Percentiles rank a stretch among this genome's conserved stretches.
Evolutionary conservation across 2,888 invertebrate genomes (phyloP).

Genomic region (Dyspetes luteomarginatus): DNA sequence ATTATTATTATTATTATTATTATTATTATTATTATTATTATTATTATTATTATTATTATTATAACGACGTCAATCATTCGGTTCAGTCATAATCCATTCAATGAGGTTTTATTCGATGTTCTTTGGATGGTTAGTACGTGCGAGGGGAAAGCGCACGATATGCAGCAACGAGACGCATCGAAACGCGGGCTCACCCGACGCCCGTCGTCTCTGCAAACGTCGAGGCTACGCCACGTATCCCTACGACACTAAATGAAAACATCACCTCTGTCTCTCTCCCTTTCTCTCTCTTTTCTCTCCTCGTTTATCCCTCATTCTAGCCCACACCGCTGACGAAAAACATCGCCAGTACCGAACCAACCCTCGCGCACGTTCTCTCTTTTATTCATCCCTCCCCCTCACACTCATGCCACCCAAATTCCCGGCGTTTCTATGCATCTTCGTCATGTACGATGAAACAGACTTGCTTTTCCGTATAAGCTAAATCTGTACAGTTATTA

Average conservation of each 20-base stretch:
- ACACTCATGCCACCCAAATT: too few relatives aligned
- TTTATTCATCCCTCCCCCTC: too few relatives aligned
- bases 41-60: background rate
- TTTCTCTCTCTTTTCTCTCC: conserved; percentile 15
- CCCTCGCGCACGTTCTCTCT: too few relatives aligned
- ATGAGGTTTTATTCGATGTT: conserved; percentile 67
- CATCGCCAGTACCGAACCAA: too few relatives aligned
- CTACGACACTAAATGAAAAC: conserved; percentile 64
- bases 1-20: background rate
- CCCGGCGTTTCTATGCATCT: too few relatives aligned
- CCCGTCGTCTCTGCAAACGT: conserved; percentile 16
- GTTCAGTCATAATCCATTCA: conserved; percentile 12
- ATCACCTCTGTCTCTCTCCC: conserved; percentile 29
- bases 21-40: background rate
- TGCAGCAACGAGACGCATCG: conserved; percentile 61
- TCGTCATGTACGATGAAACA: too few relatives aligned
- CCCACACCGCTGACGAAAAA: too few relatives aligned
- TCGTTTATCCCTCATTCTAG: background rate
- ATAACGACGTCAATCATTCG: background rate
- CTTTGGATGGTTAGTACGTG: conserved; percentile 74
- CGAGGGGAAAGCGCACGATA: conserved; percentile 78
- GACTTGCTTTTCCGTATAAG: too few relatives aligned
- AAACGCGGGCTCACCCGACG: conserved; percentile 12
- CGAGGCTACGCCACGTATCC: conserved; percentile 44
- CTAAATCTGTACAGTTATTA: too few relatives aligned